phyloP scores from a whole-genome alignment of 2,113 vertebrate genomes.

The Meriones unguiculatus region DNA sequence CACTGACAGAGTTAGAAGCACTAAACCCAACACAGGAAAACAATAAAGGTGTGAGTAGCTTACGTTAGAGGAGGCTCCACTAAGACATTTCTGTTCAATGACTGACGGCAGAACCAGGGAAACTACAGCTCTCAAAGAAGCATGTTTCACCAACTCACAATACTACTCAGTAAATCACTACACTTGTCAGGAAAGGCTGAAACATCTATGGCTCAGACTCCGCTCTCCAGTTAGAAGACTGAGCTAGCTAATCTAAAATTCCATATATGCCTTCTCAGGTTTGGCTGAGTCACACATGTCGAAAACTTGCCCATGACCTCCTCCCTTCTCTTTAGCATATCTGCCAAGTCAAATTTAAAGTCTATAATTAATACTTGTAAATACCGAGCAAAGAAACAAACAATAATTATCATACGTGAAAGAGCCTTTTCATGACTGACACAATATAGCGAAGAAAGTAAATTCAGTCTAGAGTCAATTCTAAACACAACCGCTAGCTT shows the following conservation, averaged over 20 bases:
- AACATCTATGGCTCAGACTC: not conserved
- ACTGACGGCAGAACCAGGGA: not conserved
- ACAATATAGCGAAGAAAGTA: not conserved
- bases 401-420: not conserved
- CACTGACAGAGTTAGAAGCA: not conserved
- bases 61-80: not conserved
- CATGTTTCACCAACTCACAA: not conserved
- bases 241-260: not conserved
- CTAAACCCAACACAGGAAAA: not conserved
- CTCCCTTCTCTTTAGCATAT: slow-evolving; percentile 5
- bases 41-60: not conserved
- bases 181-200: not conserved
- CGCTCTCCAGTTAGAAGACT: not conserved
- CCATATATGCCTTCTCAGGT: not conserved
- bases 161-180: not conserved
- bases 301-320: not conserved
- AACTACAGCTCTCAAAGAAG: not conserved
- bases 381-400: slow-evolving; percentile 48
- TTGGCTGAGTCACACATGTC: not conserved
- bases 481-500: not conserved
- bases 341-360: slow-evolving; percentile 54
- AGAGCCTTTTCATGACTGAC: slow-evolving; percentile 4
- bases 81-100: not conserved
- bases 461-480: not conserved
- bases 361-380: slow-evolving; percentile 17